phyloP scores from a whole-genome alignment of 2,888 invertebrate genomes.

The Auanema sp. region DNA sequence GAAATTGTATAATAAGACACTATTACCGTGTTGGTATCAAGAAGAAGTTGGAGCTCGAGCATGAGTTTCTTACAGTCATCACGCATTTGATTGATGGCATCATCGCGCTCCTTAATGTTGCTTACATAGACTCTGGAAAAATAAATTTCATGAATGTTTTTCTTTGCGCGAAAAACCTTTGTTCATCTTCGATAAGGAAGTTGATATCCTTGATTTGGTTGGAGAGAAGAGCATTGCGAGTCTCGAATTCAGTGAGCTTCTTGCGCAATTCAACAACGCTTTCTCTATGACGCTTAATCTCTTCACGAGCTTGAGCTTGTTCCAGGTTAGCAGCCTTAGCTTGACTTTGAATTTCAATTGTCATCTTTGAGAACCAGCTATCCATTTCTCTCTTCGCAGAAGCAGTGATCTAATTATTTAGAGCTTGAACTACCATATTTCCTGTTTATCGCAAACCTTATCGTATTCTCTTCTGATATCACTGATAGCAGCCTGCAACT shows the following conservation, averaged over 20 bases:
- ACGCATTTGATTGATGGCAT: conserved; percentile 64
- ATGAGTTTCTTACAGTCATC: conserved; percentile 66
- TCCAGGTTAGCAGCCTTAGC: conserved; percentile 35
- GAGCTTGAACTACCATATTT: neutral
- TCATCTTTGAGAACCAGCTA: conserved; percentile 68
- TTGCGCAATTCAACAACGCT: conserved; percentile 67
- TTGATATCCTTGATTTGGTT: conserved; percentile 67
- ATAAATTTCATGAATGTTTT: neutral
- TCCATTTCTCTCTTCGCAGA: conserved; percentile 67
- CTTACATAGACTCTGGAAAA: conserved; percentile 63
- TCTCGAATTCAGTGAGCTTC: conserved; percentile 68
- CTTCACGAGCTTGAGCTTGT: conserved; percentile 40
- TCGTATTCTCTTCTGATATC: conserved; percentile 70
- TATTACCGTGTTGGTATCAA: conserved; percentile 68
- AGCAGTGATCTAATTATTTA: conserved; percentile 61
- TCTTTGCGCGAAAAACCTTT: conserved; percentile 32
- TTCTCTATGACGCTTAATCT: conserved; percentile 66
- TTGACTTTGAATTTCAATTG: conserved; percentile 68
- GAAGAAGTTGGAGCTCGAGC: conserved; percentile 65
- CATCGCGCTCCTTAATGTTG: conserved; percentile 65
- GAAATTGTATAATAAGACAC: too few relatives aligned
- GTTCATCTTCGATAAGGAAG: conserved; percentile 67
- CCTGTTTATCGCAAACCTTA: conserved; percentile 27
- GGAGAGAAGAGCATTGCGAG: conserved; percentile 67
- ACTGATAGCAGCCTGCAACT: conserved; percentile 68